A percentile compares a stretch with the other conserved stretches of the same genome.
Evolutionary conservation across 37 sponge, comb jelly and placozoan species (phyloP).

Genomic region (Bolinopsis microptera): DNA sequence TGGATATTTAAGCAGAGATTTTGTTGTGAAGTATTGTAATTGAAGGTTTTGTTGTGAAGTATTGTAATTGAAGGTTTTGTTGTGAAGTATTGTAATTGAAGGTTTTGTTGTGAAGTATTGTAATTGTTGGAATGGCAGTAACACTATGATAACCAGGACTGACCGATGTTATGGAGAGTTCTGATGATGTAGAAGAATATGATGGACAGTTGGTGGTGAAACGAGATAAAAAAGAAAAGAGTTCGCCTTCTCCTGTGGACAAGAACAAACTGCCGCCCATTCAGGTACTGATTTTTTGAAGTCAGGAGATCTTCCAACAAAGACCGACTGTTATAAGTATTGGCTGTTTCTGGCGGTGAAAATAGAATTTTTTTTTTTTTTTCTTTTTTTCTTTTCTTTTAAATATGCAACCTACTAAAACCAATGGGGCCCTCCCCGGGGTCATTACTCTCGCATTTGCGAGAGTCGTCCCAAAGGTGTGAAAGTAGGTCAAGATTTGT

Average conservation of each 20-base stretch:
- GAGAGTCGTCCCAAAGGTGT: too few species aligned
- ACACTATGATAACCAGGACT: too few species aligned
- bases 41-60: not conserved
- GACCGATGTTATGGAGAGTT: not conserved
- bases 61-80: not conserved
- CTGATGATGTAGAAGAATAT: not conserved
- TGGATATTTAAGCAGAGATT: too few species aligned
- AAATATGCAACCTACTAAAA: too few species aligned
- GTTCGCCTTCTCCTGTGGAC: not conserved
- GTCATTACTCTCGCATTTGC: too few species aligned
- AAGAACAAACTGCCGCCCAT: constrained; percentile 59
- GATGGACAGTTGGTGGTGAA: constrained; percentile 7
- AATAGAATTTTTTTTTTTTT: too few species aligned
- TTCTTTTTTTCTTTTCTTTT: too few species aligned
- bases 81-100: not conserved
- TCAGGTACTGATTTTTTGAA: not conserved
- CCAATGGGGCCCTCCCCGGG: too few species aligned
- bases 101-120: not conserved
- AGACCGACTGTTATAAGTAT: too few species aligned
- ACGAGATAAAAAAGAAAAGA: not conserved
- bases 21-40: not conserved
- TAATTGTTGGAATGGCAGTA: not conserved
- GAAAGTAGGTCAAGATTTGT: too few species aligned
- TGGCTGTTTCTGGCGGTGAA: too few species aligned
- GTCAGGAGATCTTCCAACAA: not conserved